phyloP scores from a whole-genome alignment of 2,113 vertebrate genomes.

The Mesoclemmys tuberculata region DNA sequence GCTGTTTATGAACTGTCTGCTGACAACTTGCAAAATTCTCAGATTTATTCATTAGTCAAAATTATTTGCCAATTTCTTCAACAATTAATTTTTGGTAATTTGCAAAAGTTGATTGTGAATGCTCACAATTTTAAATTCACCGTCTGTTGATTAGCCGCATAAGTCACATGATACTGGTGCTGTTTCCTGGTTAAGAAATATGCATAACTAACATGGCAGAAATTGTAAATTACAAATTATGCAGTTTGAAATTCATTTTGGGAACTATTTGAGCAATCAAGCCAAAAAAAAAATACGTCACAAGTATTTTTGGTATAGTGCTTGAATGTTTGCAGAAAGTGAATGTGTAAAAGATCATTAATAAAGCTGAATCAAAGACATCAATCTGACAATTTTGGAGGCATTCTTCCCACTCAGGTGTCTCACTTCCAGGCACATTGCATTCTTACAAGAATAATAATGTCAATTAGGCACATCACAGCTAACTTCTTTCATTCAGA shows the following conservation, averaged over 20 bases:
- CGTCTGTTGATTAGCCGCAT: accelerated
- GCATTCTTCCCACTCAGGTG: not conserved
- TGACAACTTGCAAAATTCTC: not conserved
- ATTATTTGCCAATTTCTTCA: not conserved
- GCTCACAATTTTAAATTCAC: not conserved
- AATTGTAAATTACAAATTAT: not conserved
- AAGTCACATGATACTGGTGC: not conserved
- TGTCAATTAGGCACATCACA: not conserved
- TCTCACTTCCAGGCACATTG: not conserved
- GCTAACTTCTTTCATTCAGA: not conserved
- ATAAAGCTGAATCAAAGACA: not conserved
- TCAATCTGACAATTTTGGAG: not conserved
- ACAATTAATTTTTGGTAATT: not conserved
- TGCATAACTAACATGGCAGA: not conserved
- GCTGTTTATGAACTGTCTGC: not conserved
- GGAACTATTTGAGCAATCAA: not conserved
- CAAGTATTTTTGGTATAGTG: not conserved
- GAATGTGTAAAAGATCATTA: not conserved
- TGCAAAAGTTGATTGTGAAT: not conserved
- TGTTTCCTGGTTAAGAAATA: not conserved
- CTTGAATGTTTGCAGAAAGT: not conserved
- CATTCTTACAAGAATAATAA: not conserved
- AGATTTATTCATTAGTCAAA: not conserved
- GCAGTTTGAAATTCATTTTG: not conserved
- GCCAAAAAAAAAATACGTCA: not conserved